phyloP scores from a whole-genome alignment of 2,888 invertebrate genomes.

The Drosophila tanythrix region DNA sequence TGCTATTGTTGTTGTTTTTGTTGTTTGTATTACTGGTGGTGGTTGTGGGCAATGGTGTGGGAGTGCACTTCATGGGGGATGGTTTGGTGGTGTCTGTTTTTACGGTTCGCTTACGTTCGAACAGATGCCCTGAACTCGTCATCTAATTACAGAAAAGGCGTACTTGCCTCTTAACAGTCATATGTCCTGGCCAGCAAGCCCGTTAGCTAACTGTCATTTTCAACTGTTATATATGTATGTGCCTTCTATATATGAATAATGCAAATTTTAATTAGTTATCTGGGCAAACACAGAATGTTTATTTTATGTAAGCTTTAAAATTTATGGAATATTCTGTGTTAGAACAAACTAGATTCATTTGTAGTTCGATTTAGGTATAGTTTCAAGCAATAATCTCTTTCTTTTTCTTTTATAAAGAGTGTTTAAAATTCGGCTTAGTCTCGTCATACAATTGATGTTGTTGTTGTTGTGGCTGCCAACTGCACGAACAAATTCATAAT shows the following conservation, averaged over 20 bases:
- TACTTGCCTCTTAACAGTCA: constrained; percentile 31
- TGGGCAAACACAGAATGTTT: background rate
- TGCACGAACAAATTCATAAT: constrained; percentile 59
- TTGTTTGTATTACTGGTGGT: constrained; percentile 16
- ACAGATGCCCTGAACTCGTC: constrained; percentile 69
- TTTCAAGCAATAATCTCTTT: background rate
- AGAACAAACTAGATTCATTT: background rate
- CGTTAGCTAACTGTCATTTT: background rate
- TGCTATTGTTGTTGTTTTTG: constrained; percentile 6
- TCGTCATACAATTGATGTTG: background rate
- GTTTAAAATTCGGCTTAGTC: constrained; percentile 2
- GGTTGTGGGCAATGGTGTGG: constrained; percentile 27
- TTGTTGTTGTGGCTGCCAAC: constrained; percentile 32
- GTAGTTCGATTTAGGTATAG: background rate
- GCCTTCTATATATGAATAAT: background rate
- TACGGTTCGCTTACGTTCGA: constrained; percentile 70
- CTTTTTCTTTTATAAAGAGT: constrained; percentile 7
- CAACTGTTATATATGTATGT: background rate
- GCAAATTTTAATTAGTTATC: background rate
- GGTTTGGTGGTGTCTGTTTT: constrained; percentile 59
- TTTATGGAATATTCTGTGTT: background rate
- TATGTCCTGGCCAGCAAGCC: background rate
- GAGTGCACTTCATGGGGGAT: constrained; percentile 21
- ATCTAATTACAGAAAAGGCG: constrained; percentile 74
- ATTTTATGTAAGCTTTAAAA: background rate